Evolutionary conservation across 2,888 invertebrate genomes (phyloP).

Genomic region (Drosophila monieri): DNA sequence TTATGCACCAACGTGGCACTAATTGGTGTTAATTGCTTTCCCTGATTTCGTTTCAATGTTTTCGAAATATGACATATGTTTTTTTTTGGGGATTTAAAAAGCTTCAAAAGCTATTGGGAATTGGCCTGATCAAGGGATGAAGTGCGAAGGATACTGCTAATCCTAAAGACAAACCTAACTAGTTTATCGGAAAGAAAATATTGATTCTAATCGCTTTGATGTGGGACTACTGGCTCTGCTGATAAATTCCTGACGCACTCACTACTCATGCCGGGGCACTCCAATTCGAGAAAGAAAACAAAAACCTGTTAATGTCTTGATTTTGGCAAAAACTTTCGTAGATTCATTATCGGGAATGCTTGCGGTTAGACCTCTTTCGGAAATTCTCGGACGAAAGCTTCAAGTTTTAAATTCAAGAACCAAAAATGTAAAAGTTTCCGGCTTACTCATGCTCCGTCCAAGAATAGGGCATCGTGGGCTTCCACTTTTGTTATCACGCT

Average conservation of each 20-base stretch:
- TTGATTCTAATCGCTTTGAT: not conserved
- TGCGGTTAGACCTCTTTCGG: conserved; percentile 2
- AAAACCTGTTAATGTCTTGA: not conserved
- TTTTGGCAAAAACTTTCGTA: not conserved
- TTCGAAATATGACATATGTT: not conserved
- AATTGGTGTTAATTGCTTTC: not conserved
- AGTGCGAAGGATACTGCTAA: too few species aligned
- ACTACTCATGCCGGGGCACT: not conserved
- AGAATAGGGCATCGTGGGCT: conserved; percentile 27
- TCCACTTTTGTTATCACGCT: conserved; percentile 23
- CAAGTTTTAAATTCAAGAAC: not conserved
- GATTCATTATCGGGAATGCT: not conserved
- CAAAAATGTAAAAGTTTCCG: conserved; percentile 1
- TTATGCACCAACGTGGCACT: not conserved
- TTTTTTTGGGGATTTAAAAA: not conserved
- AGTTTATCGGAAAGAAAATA: too few species aligned
- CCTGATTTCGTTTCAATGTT: not conserved
- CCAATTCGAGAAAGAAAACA: not conserved
- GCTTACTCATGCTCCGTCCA: conserved; percentile 9
- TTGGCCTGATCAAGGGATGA: too few species aligned
- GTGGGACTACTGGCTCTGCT: not conserved
- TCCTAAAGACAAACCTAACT: too few species aligned
- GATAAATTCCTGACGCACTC: too few species aligned
- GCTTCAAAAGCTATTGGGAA: not conserved
- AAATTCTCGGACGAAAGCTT: not conserved